phyloP scores from a whole-genome alignment of 1,140 invertebrate species.

The Lasaia peninsularis region DNA sequence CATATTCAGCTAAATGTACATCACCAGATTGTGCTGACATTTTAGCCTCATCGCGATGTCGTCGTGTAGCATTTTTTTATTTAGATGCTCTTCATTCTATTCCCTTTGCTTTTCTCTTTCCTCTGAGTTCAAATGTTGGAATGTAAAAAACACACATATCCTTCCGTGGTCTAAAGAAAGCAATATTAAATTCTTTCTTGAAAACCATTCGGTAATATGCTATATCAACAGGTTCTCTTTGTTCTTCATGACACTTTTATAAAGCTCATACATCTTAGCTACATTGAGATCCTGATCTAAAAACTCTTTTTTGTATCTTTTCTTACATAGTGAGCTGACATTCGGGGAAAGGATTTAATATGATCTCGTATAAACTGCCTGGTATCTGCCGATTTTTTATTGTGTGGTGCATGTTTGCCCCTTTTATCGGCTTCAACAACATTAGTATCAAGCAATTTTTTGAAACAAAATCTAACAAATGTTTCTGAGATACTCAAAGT shows the following conservation, averaged over 20 bases:
- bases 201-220: conserved; percentile 22
- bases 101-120: conserved; percentile 23
- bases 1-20: conserved; percentile 16
- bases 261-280: too few relatives aligned
- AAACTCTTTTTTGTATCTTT: conserved; percentile 27
- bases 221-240: too few relatives aligned
- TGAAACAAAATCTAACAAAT: conserved; percentile 22
- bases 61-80: conserved; percentile 20
- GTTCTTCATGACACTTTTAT: too few relatives aligned
- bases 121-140: conserved; percentile 20
- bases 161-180: conserved; percentile 22
- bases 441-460: conserved; percentile 22
- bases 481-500: conserved; percentile 23
- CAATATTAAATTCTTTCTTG: conserved; percentile 28
- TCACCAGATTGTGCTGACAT: conserved; percentile 13
- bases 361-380: conserved; percentile 7
- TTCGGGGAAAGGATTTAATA: conserved; percentile 22
- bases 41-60: conserved; percentile 19
- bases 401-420: conserved; percentile 20
- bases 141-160: conserved; percentile 24
- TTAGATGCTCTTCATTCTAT: conserved; percentile 19
- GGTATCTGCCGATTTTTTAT: conserved; percentile 18
- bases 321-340: conserved; percentile 19
- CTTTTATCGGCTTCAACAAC: conserved; percentile 19
- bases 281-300: too few relatives aligned